Percentiles rank a stretch among this genome's conserved stretches.
phyloP scores from a whole-genome alignment of 2,113 vertebrate genomes.

The Carettochelys insculpta region DNA sequence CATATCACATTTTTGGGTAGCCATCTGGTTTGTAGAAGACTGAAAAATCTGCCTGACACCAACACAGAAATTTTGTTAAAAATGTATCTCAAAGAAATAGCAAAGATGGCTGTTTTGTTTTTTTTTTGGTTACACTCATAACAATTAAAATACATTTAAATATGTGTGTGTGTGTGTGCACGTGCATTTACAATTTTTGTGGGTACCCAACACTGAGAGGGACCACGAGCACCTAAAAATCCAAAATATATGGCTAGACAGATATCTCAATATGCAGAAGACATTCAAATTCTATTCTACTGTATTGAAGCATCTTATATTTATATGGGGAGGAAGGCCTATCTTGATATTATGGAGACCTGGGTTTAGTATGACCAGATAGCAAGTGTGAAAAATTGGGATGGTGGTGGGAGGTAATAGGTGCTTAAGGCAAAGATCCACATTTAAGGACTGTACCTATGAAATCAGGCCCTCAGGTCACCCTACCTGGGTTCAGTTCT shows the following conservation, averaged over 20 bases:
- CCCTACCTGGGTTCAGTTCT: neutral
- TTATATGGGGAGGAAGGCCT: neutral
- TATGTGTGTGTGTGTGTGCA: neutral
- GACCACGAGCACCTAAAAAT: neutral
- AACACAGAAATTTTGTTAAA: constrained; percentile 82
- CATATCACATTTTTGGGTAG: constrained; percentile 84
- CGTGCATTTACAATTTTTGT: constrained; percentile 11
- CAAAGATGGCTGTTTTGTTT: constrained; percentile 23
- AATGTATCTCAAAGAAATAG: constrained; percentile 73
- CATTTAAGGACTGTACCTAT: too few relatives aligned
- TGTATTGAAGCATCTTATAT: neutral
- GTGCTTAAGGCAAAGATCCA: too few relatives aligned
- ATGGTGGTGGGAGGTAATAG: too few relatives aligned
- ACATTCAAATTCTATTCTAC: neutral
- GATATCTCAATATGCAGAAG: neutral
- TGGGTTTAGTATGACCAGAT: neutral
- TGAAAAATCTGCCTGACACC: constrained; percentile 85
- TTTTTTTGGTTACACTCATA: constrained; percentile 4
- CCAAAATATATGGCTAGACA: neutral
- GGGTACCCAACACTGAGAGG: neutral
- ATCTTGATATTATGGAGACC: neutral
- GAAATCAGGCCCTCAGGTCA: too few relatives aligned
- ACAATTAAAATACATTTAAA: constrained; percentile 55
- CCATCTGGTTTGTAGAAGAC: constrained; percentile 85
- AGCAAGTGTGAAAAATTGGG: too few relatives aligned